Conservation (phyloP, 2,797 vertebrate species). For the Phrynocephalus forsythii region DNA sequence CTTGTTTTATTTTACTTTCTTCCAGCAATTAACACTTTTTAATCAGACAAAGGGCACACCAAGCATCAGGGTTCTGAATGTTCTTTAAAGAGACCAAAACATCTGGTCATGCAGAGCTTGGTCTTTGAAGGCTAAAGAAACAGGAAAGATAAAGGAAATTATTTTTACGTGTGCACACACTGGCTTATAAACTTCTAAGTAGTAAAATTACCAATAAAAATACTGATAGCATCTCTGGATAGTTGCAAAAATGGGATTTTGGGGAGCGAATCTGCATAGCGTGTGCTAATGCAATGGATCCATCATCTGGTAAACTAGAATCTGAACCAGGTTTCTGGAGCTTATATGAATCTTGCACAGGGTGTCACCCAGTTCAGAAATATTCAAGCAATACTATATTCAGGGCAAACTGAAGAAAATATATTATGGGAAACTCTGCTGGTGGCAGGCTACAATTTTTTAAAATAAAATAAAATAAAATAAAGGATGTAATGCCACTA, state of each 20-base stretch:
- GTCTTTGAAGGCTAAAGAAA: slow-evolving; percentile 24
- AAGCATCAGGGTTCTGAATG: not conserved
- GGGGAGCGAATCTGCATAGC: not conserved
- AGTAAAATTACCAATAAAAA: slow-evolving; percentile 19
- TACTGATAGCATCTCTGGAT: not conserved
- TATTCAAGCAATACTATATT: not conserved
- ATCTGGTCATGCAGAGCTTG: slow-evolving; percentile 27
- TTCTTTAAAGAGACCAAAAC: not conserved
- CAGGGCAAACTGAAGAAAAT: not conserved
- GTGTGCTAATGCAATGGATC: not conserved
- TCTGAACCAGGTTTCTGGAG: not conserved
- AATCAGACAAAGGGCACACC: not conserved
- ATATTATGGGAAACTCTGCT: not conserved
- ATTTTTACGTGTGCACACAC: slow-evolving; percentile 9
- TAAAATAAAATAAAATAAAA: not conserved
- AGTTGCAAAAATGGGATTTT: not conserved
- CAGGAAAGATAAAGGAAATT: slow-evolving; percentile 22
- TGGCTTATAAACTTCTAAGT: slow-evolving; percentile 22
- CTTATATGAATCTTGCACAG: not conserved
- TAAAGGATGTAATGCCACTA: not conserved
- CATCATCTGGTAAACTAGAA: not conserved
- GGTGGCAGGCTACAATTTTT: not conserved
- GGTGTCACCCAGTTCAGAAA: not conserved
- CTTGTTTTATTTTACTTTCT: not conserved
- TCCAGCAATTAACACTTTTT: slow-evolving; percentile 16